Evolutionary conservation across 2,113 vertebrate species (phyloP), one percentile per base, ranked within the genome.

Genomic region (Microcebus murinus): DNA sequence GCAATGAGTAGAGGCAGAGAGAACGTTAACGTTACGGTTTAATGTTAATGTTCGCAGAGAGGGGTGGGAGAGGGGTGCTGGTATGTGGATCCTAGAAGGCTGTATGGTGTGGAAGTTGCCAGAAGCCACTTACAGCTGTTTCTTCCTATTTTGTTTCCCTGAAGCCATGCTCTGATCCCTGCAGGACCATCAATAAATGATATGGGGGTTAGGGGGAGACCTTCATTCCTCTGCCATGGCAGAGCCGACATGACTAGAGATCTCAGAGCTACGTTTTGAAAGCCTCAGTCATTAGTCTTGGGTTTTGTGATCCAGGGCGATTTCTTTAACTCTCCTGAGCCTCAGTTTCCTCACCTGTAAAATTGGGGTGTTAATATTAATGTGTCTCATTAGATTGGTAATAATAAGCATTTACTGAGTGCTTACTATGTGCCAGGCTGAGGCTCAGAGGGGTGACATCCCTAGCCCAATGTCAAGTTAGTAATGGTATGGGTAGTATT

Each of bases 41-140:
- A 94, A 61, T 59, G 96, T 96, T 96, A 97, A 97, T 97, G 97
- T 97, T 97, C 96, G 95, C 93, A 87, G 70, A 81, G 63, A 23
- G 20, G 52, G 21, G 3, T 55, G 86, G 57, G 67, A 25, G 8
- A 31, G 45, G 55, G 59, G 45, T 8, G 7, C 23, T 25, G 82
- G 48, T 29, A 57, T 17, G 8, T 9, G n/a, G 17, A 39, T 7
- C 59, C n/a, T 57, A n/a, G 34, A 39, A 50, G 39, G 20, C 71
- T 1, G 8, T 27, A n/a, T n/a, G 25, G 2, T 50, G 3, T 34
- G 23, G n/a, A 76, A 61, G 23, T 77, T 84, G 48, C 74, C 71
- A 34, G 93, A 57, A 82, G 87, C 71, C 42, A 8, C 15, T 84
- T 63, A 55, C 79, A 61, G 25, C 80, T 68, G 61, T 55, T 84